Evolutionary conservation across 2,797 vertebrate species (phyloP).

Genomic region (Pogoniulus pusillus): DNA sequence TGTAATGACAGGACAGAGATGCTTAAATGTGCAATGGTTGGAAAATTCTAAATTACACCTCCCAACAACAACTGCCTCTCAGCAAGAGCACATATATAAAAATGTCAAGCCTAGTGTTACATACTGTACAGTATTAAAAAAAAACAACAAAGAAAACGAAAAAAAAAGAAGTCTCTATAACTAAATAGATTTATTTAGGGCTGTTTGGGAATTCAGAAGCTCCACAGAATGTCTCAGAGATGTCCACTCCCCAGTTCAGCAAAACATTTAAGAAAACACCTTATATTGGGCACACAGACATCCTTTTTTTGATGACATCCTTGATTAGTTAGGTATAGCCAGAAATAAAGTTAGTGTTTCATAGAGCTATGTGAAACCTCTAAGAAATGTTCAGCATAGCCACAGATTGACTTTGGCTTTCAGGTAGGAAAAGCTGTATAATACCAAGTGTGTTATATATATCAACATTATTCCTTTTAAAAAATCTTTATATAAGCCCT

Average conservation of each 20-base stretch:
- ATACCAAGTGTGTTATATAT: neutral
- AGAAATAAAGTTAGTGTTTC: neutral
- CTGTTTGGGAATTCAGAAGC: neutral
- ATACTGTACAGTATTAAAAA: neutral
- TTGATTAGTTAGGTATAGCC: neutral
- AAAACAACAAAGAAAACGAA: neutral
- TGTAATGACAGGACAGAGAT: neutral
- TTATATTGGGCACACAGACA: neutral
- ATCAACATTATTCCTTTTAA: neutral
- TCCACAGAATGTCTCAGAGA: neutral
- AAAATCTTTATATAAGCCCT: neutral
- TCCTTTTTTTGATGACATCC: neutral
- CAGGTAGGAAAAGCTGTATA: neutral
- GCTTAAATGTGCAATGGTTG: slow-evolving; percentile 9
- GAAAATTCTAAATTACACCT: slow-evolving; percentile 38
- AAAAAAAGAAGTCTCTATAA: neutral
- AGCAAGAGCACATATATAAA: neutral
- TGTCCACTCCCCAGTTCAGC: neutral
- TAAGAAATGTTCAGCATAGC: neutral
- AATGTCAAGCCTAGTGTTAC: neutral
- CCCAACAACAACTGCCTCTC: neutral
- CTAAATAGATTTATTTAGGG: neutral
- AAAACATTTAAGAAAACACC: neutral
- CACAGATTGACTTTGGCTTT: neutral
- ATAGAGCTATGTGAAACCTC: neutral